phyloP scores from a whole-genome alignment of 2,113 vertebrate species.

The Holacanthus passer region DNA sequence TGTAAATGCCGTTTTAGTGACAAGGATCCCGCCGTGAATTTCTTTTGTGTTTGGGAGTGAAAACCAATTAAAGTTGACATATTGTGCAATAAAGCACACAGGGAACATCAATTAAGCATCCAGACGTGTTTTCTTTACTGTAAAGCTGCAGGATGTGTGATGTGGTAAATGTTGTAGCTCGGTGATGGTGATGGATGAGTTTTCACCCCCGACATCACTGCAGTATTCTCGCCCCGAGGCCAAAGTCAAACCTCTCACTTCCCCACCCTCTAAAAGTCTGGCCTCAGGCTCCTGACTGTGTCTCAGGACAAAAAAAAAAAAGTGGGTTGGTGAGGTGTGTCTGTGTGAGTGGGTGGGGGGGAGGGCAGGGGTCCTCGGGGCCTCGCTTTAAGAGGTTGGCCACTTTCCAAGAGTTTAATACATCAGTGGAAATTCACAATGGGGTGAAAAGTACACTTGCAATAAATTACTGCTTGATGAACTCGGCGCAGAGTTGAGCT shows the following conservation, averaged over 20 bases:
- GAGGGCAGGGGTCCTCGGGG: neutral
- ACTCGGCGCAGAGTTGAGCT: constrained; percentile 26
- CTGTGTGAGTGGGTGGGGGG: neutral
- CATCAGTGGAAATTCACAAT: constrained; percentile 69
- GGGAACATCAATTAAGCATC: neutral
- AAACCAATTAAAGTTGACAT: neutral
- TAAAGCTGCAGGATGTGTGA: constrained; percentile 43
- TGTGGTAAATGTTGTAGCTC: constrained; percentile 30
- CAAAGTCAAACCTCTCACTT: constrained; percentile 42
- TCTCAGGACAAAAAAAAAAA: constrained; percentile 41
- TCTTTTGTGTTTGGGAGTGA: neutral
- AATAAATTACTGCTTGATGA: constrained; percentile 66
- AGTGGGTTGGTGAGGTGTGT: constrained; percentile 41
- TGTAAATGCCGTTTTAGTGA: constrained; percentile 10
- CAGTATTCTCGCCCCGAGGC: constrained; percentile 61
- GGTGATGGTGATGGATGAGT: constrained; percentile 37
- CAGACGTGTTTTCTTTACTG: constrained; percentile 11
- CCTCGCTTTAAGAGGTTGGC: constrained; percentile 52
- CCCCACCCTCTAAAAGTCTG: constrained; percentile 30
- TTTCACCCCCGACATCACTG: constrained; percentile 10
- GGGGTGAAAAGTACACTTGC: constrained; percentile 69
- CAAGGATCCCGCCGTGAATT: neutral
- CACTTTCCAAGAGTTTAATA: constrained; percentile 60
- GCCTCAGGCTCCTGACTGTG: constrained; percentile 49
- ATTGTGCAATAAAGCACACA: constrained; percentile 9